These are phyloP conservation scores for Gymnobelideus leadbeateri DNA, from an alignment of 2,113 vertebrate genomes.

Conservation along the genomic window DNA sequence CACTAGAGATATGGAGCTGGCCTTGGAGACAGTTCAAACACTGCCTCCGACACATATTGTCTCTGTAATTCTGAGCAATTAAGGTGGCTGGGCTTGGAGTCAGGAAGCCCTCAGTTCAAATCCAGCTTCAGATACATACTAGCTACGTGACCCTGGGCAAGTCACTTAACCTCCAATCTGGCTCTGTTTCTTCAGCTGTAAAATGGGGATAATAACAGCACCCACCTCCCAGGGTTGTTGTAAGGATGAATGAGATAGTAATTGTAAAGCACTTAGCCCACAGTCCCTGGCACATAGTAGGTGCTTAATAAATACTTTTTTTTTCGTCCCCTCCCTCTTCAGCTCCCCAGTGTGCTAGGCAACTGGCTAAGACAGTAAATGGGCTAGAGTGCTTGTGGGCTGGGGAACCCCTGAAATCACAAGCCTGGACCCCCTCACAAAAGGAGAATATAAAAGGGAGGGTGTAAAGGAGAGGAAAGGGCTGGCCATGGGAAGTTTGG, in stretches of 20 bases:
- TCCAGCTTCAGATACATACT: background rate
- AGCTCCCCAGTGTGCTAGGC: too few species aligned
- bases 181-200: background rate
- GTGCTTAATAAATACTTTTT: too few species aligned
- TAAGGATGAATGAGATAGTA: background rate
- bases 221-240: background rate
- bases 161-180: background rate
- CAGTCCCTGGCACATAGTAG: background rate
- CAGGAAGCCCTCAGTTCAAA: background rate
- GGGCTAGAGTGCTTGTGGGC: too few species aligned
- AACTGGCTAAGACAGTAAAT: too few species aligned
- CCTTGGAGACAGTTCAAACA: too few species aligned
- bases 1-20: too few species aligned
- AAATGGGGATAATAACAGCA: background rate
- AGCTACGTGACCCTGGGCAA: too few species aligned
- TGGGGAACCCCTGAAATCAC: too few species aligned
- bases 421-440: background rate
- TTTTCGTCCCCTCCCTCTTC: too few species aligned
- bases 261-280: background rate
- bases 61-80: too few species aligned
- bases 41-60: too few species aligned
- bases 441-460: background rate
- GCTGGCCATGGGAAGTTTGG: background rate
- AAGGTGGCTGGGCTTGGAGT: background rate
- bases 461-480: background rate